These are phyloP conservation scores for Sternarchorhynchus goeldii DNA, from an alignment of 2,797 vertebrate genomes.

Conservation along the genomic window DNA sequence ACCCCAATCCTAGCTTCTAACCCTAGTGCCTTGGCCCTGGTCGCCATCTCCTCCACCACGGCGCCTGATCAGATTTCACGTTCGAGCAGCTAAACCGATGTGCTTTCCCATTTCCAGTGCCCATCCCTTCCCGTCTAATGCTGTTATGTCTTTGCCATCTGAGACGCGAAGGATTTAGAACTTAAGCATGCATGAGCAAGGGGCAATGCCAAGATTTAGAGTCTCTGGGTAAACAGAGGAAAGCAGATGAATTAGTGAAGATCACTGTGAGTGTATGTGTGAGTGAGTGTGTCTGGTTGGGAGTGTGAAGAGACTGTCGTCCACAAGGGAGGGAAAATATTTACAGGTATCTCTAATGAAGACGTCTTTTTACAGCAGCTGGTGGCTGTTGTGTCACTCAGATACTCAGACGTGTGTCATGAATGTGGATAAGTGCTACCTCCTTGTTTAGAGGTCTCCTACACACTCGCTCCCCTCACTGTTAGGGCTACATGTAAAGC, in stretches of 20 bases:
- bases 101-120: slow-evolving; percentile 24
- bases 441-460: background rate
- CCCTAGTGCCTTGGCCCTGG: slow-evolving; percentile 51
- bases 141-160: no score
- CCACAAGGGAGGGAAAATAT: slow-evolving; percentile 17
- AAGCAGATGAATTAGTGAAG: no score
- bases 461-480: no score
- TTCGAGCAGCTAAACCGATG: slow-evolving; percentile 53
- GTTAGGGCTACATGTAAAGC: no score
- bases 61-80: slow-evolving; percentile 69
- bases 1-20: background rate
- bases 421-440: no score
- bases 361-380: slow-evolving; percentile 56
- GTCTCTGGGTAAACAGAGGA: no score
- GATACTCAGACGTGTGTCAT: slow-evolving; percentile 14
- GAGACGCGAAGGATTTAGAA: no score
- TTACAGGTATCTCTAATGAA: slow-evolving; percentile 64
- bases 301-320: no score
- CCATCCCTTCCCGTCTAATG: background rate
- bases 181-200: no score
- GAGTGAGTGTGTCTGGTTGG: no score
- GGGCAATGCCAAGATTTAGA: no score
- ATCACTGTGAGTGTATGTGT: no score
- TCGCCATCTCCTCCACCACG: slow-evolving; percentile 49
- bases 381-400: slow-evolving; percentile 58